Percentiles rank a stretch among this genome's conserved stretches.
These are phyloP conservation scores for Chaetophractus vellerosus DNA, from an alignment of 2,797 vertebrate species.

Conservation along the genomic window DNA sequence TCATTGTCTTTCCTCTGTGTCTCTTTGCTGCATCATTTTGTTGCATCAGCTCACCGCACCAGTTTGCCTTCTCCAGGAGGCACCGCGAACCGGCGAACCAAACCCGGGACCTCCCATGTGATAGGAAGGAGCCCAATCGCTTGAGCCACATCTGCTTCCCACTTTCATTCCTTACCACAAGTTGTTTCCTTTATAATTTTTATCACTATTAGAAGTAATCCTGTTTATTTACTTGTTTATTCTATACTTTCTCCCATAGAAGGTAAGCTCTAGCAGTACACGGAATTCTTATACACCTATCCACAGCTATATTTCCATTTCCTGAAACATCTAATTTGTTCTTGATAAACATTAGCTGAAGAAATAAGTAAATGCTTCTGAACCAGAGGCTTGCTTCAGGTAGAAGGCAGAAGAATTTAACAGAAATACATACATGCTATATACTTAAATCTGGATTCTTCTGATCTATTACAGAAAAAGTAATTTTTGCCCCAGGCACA, in stretches of 20 bases:
- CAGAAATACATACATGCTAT: background rate
- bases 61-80: too few species aligned
- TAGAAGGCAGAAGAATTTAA: constrained; percentile 6
- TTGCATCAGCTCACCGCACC: too few species aligned
- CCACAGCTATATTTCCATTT: background rate
- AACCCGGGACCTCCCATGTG: too few species aligned
- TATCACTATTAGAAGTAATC: background rate
- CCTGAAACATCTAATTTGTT: constrained; percentile 40
- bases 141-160: too few species aligned
- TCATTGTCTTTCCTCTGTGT: too few species aligned
- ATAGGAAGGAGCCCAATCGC: too few species aligned
- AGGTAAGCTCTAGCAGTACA: background rate
- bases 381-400: background rate
- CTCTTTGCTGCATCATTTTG: too few species aligned
- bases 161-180: background rate
- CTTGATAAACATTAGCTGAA: constrained; percentile 25
- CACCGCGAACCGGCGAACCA: too few species aligned
- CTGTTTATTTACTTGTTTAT: background rate
- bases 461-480: background rate
- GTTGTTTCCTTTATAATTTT: constrained; percentile 2
- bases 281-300: background rate
- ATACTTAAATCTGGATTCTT: background rate
- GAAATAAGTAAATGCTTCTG: constrained; percentile 15
- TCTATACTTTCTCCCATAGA: background rate
- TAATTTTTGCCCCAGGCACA: background rate